A percentile compares a stretch with the other conserved stretches of the same genome.
Conservation (phyloP, 2,113 vertebrate species). For the Mustelus asterias region DNA sequence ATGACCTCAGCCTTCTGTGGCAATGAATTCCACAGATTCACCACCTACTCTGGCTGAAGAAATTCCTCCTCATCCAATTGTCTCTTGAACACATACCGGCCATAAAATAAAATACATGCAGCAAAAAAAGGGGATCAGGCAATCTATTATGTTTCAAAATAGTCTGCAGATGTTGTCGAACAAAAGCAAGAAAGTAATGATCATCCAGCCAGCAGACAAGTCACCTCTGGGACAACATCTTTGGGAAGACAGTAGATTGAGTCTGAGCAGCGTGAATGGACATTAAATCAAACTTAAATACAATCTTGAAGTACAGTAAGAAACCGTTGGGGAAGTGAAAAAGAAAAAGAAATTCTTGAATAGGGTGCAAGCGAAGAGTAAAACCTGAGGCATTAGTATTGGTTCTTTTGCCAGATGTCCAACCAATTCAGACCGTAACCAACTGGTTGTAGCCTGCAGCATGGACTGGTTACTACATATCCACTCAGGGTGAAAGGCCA, state of each 20-base stretch:
- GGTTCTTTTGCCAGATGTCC: not conserved
- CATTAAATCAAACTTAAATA: not conserved
- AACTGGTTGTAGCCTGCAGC: not conserved
- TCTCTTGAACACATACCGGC: not conserved
- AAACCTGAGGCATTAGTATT: not conserved
- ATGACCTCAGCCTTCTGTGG: no score
- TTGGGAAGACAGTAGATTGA: not conserved
- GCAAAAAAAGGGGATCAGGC: not conserved
- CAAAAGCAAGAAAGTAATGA: not conserved
- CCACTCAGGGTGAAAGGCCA: not conserved
- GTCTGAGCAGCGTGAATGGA: not conserved
- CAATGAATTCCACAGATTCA: no score
- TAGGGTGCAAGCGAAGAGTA: not conserved
- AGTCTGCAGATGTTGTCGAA: not conserved
- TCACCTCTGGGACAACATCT: not conserved
- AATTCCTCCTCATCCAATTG: not conserved
- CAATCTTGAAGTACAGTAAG: not conserved
- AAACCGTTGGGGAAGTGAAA: not conserved
- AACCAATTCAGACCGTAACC: not conserved
- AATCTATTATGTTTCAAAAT: not conserved
- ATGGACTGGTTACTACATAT: not conserved
- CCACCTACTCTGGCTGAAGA: no score
- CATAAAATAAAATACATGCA: not conserved
- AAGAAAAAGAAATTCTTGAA: not conserved
- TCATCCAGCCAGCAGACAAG: not conserved